Base-by-base conservation (phyloP, 2,888 invertebrate species). In the Cactoblastis cactorum region DNA sequence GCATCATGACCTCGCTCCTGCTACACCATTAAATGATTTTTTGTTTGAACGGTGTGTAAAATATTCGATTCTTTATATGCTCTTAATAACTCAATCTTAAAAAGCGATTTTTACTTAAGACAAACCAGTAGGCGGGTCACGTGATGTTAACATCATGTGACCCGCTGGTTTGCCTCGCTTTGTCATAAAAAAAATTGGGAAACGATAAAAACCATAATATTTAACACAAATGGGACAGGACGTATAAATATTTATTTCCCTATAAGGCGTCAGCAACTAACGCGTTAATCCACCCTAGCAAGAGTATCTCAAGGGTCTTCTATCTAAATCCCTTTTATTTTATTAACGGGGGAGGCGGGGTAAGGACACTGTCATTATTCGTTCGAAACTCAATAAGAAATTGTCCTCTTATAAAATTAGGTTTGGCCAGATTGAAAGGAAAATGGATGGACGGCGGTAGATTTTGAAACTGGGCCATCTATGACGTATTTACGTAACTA, bases 251-350 rank as follows among this genome's bases (percentile, higher is more conserved):
- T 12, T n/a, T 15, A 8, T 8, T 47, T n/a, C 18, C 67, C 66
- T 63, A 59, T 62, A 63, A 66, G 59, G 67, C 61, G 67, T 67
- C 70, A 65, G 67, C 64, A 64, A 58, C 60, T 61, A 46, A 45
- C 34, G 45, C 46, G 12, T 22, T 74, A 72, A 73, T 71, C 67
- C 65, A 62, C 62, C 62, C 66, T 63, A 62, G 67, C 41, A 64
- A 67, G 66, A 62, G 64, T 63, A 65, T 65, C 58, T 64, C 54
- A 57, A 60, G 70, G 70, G 69, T 56, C 65, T 37, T 61, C 62
- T 70, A 65, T 66, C 67, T 58, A 70, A 77, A 71, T 72, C 67
- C 64, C 65, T 70, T 71, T 73, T 76, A 76, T 77, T 77, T 77
- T 77, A 80, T 75, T 77, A 79, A 74, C 70, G 67, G 65, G 65